These are phyloP conservation scores for Rhinophrynus dorsalis DNA, from an alignment of 2,797 vertebrate genomes.

Conservation along the genomic window DNA sequence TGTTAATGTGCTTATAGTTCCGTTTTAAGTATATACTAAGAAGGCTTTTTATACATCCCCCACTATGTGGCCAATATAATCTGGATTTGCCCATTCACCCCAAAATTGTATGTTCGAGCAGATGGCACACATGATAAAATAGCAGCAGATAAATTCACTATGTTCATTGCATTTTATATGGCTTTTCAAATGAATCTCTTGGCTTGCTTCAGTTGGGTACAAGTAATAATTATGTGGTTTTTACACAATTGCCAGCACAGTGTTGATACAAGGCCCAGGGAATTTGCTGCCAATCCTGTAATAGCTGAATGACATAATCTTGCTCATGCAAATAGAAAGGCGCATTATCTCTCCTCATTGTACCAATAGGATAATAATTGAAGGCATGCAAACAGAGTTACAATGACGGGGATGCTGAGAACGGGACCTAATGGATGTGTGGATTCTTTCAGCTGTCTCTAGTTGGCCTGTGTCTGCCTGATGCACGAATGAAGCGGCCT, in stretches of 20 bases:
- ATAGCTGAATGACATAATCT: conserved; percentile 38
- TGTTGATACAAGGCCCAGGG: conserved; percentile 15
- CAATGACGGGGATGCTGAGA: background rate
- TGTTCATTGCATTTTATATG: no score
- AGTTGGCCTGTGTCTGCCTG: background rate
- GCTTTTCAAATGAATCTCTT: conserved; percentile 1
- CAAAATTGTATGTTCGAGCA: no score
- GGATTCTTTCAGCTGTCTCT: background rate
- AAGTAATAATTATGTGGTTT: conserved; percentile 9
- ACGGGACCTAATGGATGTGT: conserved; percentile 10
- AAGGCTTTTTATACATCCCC: no score
- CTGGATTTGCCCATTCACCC: no score
- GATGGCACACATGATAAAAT: no score
- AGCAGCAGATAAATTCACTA: no score
- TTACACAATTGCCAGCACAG: conserved; percentile 3
- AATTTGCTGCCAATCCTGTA: conserved; percentile 32
- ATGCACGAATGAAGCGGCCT: conserved; percentile 5
- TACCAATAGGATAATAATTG: conserved; percentile 35
- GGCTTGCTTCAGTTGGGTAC: background rate
- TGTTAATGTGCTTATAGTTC: no score
- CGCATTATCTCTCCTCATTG: conserved; percentile 32
- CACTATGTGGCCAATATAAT: no score
- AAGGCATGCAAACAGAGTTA: conserved; percentile 19
- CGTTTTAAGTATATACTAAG: no score
- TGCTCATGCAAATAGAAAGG: conserved; percentile 19